These are phyloP conservation scores for Ia io DNA, from an alignment of 2,113 vertebrate genomes.

Conservation along the genomic window DNA sequence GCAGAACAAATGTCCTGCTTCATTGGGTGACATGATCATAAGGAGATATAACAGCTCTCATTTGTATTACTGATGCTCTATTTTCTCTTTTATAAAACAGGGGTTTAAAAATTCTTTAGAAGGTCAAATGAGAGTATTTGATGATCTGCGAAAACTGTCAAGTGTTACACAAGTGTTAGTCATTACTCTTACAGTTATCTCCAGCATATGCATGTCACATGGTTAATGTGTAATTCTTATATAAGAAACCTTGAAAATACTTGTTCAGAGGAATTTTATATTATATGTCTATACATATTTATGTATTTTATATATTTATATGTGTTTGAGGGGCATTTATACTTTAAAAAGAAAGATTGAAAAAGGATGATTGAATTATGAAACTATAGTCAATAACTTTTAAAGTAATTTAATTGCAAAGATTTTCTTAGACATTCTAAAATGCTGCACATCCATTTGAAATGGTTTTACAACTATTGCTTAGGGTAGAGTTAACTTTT, in stretches of 20 bases:
- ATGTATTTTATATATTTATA: neutral
- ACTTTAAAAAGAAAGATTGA: neutral
- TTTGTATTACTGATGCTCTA: neutral
- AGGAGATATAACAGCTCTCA: neutral
- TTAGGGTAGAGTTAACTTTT: neutral
- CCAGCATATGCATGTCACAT: neutral
- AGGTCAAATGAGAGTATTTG: conserved; percentile 25
- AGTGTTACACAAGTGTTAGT: neutral
- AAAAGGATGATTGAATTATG: neutral
- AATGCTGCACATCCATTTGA: neutral
- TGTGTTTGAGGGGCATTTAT: neutral
- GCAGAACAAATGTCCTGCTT: neutral
- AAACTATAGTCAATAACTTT: neutral
- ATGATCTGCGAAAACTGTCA: neutral
- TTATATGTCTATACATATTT: neutral
- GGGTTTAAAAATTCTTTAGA: neutral
- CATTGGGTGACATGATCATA: neutral
- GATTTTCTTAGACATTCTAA: neutral
- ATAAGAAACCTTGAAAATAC: neutral
- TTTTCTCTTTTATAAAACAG: neutral
- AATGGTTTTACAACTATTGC: neutral
- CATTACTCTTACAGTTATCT: neutral
- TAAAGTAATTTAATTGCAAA: neutral
- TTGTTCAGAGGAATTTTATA: neutral
- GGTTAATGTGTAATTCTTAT: neutral